Percentiles rank a stretch among this genome's conserved stretches.
Conservation (phyloP, 92 coral and sea anemone genomes). For the Chrysogorgia sp. region DNA sequence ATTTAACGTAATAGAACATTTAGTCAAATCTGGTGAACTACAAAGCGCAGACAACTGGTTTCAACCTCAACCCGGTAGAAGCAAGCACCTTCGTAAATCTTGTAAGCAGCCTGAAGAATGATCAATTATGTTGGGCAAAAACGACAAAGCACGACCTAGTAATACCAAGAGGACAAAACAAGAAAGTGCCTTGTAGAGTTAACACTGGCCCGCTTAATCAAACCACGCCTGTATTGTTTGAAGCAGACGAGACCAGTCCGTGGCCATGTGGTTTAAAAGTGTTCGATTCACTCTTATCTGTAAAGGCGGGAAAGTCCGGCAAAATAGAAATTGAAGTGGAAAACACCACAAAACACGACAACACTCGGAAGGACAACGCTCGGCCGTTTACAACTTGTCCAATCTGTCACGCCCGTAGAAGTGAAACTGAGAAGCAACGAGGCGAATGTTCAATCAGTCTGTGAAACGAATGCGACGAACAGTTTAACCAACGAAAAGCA, state of each 20-base stretch:
- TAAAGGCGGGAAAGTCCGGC: slow-evolving; percentile 57
- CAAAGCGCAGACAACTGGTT: slow-evolving; percentile 17
- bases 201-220: slow-evolving; percentile 2
- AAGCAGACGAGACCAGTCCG: slow-evolving; percentile 50
- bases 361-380: slow-evolving; percentile 47
- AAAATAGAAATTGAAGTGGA: slow-evolving; percentile 53
- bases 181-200: background rate
- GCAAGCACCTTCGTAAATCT: slow-evolving; percentile 2
- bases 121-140: background rate
- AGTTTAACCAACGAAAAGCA: too few relatives aligned
- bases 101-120: background rate
- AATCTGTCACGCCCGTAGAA: slow-evolving; percentile 67
- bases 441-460: too few relatives aligned
- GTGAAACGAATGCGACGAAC: too few relatives aligned
- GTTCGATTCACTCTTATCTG: slow-evolving; percentile 39
- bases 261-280: slow-evolving; percentile 44
- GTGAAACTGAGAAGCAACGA: slow-evolving; percentile 27
- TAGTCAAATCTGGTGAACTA: slow-evolving; percentile 45
- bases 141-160: slow-evolving; percentile 8
- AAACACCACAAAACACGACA: slow-evolving; percentile 65
- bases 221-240: slow-evolving; percentile 49
- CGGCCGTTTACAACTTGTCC: slow-evolving; percentile 63
- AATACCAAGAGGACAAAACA: background rate
- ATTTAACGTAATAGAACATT: slow-evolving; percentile 65
- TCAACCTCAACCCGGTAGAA: slow-evolving; percentile 26